Evolutionary conservation across 2,888 invertebrate species (phyloP).

Genomic region (Alsophila aescularia): DNA sequence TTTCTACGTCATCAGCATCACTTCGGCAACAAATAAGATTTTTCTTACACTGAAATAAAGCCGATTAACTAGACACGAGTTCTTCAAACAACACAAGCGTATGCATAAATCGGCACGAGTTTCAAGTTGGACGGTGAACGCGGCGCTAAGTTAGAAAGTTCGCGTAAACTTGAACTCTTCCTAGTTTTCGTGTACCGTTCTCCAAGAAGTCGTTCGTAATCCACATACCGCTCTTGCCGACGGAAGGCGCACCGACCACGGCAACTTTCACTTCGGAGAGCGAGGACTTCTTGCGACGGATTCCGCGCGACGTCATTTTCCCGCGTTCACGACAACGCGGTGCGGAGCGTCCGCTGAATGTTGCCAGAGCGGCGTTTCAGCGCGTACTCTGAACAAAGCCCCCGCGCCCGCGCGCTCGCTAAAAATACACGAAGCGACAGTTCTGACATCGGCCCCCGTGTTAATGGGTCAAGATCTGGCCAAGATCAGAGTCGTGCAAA

Average conservation of each 20-base stretch:
- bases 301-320: constrained; percentile 90
- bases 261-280: constrained; percentile 96
- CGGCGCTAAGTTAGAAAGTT: constrained; percentile 10
- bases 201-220: neutral
- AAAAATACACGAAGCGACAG: constrained; percentile 79
- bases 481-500: constrained; percentile 79
- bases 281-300: constrained; percentile 95
- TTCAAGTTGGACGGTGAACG: neutral
- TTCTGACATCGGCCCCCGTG: constrained; percentile 75
- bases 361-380: constrained; percentile 53
- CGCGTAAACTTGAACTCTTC: constrained; percentile 25
- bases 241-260: constrained; percentile 94
- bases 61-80: constrained; percentile 1
- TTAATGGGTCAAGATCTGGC: constrained; percentile 85
- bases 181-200: neutral
- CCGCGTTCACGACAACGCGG: constrained; percentile 35
- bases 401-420: constrained; percentile 66
- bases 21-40: constrained; percentile 3
- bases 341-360: constrained; percentile 53
- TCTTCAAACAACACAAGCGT: neutral
- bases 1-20: constrained; percentile 15
- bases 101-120: constrained; percentile 1
- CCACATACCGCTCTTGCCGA: constrained; percentile 96
- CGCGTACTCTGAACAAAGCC: constrained; percentile 59
- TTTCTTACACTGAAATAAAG: constrained; percentile 9